Evolutionary conservation across 2,113 vertebrate species (phyloP).

Genomic region (Acrocephalus kingi): DNA sequence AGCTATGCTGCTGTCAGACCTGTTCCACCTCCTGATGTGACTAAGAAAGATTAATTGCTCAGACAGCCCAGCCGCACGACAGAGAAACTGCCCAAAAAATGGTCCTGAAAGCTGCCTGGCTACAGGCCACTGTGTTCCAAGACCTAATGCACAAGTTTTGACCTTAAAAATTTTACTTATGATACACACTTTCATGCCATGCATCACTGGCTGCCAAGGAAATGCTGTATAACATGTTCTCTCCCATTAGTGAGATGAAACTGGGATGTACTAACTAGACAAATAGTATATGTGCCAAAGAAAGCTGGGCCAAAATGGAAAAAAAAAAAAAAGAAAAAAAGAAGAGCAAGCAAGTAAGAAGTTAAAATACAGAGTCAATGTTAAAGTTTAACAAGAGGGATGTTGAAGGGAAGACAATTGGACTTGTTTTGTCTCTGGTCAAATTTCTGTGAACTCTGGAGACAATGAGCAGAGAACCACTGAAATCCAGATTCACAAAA

Average conservation of each 20-base stretch:
- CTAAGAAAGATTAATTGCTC: slow-evolving; percentile 6
- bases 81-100: background rate
- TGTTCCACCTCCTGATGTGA: background rate
- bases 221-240: background rate
- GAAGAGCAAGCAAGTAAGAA: background rate
- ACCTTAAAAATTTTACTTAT: background rate
- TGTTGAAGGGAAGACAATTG: background rate
- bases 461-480: background rate
- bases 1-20: background rate
- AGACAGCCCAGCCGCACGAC: background rate
- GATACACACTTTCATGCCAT: background rate
- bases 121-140: background rate
- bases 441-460: background rate
- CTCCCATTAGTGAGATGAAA: background rate
- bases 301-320: background rate
- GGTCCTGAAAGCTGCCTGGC: background rate
- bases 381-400: background rate
- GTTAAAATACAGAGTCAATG: background rate
- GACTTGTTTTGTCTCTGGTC: background rate
- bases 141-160: background rate
- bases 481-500: background rate
- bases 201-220: background rate
- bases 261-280: background rate
- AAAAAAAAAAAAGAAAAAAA: background rate
- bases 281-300: background rate